phyloP scores from a whole-genome alignment of 2,113 vertebrate species.

The Herpailurus yagouaroundi region DNA sequence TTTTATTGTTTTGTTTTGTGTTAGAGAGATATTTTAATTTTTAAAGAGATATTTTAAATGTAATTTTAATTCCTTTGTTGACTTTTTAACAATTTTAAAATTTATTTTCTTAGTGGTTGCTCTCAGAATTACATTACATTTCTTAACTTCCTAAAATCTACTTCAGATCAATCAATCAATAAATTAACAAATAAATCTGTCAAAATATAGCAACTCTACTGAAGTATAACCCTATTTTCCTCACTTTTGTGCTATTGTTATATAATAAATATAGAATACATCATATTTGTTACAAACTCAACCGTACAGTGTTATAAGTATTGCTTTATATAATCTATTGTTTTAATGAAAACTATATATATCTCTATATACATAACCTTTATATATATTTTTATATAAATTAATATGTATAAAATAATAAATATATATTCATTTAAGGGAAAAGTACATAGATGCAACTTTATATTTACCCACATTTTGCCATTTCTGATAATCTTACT shows the following conservation, averaged over 20 bases:
- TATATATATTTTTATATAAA: background rate
- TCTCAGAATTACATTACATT: background rate
- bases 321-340: background rate
- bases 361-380: background rate
- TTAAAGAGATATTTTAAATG: background rate
- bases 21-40: background rate
- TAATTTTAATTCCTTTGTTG: background rate
- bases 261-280: background rate
- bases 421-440: background rate
- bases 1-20: background rate
- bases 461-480: background rate
- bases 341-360: background rate
- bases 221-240: background rate
- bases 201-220: background rate
- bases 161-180: too few species aligned
- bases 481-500: background rate
- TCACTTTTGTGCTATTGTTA: background rate
- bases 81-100: background rate
- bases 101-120: background rate
- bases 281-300: background rate
- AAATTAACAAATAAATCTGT: background rate
- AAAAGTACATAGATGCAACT: background rate
- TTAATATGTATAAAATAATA: background rate
- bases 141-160: background rate
- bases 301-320: background rate